These are phyloP conservation scores for Catocala fraxini DNA, from an alignment of 2,888 invertebrate genomes.

Conservation along the genomic window DNA sequence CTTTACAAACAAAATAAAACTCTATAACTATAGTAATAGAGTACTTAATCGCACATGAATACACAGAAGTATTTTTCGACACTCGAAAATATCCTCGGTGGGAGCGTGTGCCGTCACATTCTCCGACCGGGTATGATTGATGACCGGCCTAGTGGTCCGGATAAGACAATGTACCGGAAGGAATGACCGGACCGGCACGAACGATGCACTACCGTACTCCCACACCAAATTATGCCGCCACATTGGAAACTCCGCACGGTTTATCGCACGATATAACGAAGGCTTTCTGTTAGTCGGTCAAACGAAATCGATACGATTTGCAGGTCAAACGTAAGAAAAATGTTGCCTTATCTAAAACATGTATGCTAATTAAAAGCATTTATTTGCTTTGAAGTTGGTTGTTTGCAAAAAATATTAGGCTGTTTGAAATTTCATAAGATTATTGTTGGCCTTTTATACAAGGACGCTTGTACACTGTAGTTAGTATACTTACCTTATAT, in stretches of 20 bases:
- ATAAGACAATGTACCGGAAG: constrained; percentile 80
- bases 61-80: constrained; percentile 38
- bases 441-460: too few species aligned
- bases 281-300: constrained; percentile 8
- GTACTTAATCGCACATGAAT: constrained; percentile 28
- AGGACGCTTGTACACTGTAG: too few species aligned
- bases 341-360: too few species aligned
- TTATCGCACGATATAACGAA: constrained; percentile 46
- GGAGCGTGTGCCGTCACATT: constrained; percentile 47
- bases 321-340: background rate
- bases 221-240: constrained; percentile 34
- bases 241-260: constrained; percentile 36
- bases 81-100: constrained; percentile 42
- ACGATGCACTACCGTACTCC: constrained; percentile 35
- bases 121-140: constrained; percentile 63
- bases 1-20: constrained; percentile 9
- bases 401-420: too few species aligned
- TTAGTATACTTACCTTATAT: too few species aligned
- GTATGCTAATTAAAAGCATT: too few species aligned
- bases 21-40: background rate
- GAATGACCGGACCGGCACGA: constrained; percentile 57
- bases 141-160: constrained; percentile 64
- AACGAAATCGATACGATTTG: background rate
- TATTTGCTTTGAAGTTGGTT: too few species aligned
- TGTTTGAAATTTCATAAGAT: too few species aligned